Base-by-base conservation (phyloP, 2,797 vertebrate species). In the Okamejei kenojei region DNA sequence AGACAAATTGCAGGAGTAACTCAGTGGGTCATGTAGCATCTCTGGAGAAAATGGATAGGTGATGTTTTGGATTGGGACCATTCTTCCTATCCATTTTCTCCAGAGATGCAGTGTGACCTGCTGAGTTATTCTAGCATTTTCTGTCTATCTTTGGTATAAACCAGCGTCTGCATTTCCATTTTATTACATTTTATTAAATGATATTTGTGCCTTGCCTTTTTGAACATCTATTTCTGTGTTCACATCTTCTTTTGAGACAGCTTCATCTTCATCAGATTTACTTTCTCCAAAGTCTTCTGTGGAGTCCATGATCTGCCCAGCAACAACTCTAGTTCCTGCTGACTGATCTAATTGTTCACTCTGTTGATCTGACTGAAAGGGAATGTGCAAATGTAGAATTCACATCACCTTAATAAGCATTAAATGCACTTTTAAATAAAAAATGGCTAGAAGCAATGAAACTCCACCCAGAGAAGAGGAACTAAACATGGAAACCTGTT, bases 321-420 rank as follows among this genome's bases (percentile, higher is more conserved):
- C 96, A 2, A 96, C 96, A 71, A 97, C 96, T 93, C 93, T 96
- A 21, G 97, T 94, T 61, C 95, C 94, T 29, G 96, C 93, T 76
- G 95, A 96, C 82, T 95, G 95, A 29, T 97, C 97, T 93, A 98
- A 97, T 93, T 96, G 96, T 93, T 92, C 71, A 3, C 35, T 92
- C 2, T 92, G 90, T 29, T 73, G 21, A 76, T 76, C 26, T 45
- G 90, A 11, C 90, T 92, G 35, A 74, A 61, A 74, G 7, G 29
- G 29, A n/a, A 86, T n/a, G 63, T 68, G 21, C 68, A 74, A 29
- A 74, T 21, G 35, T 73, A 91, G 0, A 76, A 58, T 15, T 10
- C 32, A 88, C 26, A 63, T 86, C 29, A 81, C 38, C 38, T 19
- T 26, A 7, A n/a, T 2, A 35, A 1, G 38, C 10, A 38, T 73